These are phyloP conservation scores for Regulus satrapa DNA, from an alignment of 2,113 vertebrate species.

Conservation along the genomic window DNA sequence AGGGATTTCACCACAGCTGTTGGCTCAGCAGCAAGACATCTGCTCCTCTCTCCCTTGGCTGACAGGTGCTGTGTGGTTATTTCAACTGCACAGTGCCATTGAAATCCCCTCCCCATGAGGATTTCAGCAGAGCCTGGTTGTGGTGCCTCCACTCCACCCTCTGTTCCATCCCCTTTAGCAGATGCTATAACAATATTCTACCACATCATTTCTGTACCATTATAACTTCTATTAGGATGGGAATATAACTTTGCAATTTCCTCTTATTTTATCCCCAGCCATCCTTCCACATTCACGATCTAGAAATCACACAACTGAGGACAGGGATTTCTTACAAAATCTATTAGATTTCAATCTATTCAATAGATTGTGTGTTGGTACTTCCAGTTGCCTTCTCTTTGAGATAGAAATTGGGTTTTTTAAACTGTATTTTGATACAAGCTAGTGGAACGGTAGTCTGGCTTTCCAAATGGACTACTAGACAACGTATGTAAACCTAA, in stretches of 20 bases:
- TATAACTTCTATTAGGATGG: not conserved
- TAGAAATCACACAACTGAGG: not conserved
- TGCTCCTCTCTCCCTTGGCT: not conserved
- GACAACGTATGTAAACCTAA: not conserved
- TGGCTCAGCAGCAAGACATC: not conserved
- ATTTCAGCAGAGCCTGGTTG: not conserved
- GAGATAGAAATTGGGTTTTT: not conserved
- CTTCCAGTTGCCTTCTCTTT: not conserved
- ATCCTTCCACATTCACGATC: not conserved
- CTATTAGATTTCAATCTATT: not conserved
- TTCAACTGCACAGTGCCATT: not conserved
- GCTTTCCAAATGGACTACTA: not conserved
- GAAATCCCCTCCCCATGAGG: fast-evolving
- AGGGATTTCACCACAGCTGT: fast-evolving
- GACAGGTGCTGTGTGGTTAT: not conserved
- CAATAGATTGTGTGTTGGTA: fast-evolving
- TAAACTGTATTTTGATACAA: not conserved
- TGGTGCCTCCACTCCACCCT: not conserved
- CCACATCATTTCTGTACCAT: not conserved
- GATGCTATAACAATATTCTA: not conserved
- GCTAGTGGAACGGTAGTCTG: not conserved
- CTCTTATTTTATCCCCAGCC: not conserved
- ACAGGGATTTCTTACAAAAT: not conserved
- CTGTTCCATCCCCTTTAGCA: not conserved
- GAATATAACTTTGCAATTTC: not conserved